Evolutionary conservation across 2,113 vertebrate species (phyloP).

Genomic region (Gila orcuttii): DNA sequence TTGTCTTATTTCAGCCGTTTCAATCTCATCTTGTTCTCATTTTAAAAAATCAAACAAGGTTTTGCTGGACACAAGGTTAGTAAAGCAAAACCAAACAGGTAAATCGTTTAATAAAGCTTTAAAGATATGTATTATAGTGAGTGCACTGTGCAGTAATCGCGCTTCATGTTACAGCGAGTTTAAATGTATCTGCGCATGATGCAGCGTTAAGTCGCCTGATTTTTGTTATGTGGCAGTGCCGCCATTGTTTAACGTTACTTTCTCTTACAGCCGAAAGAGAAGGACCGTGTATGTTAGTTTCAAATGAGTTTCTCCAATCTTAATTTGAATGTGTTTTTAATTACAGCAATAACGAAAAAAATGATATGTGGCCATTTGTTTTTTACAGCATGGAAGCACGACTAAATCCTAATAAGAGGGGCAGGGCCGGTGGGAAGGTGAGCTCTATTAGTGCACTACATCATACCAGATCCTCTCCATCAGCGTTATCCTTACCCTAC

Average conservation of each 20-base stretch:
- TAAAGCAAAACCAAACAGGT: not conserved
- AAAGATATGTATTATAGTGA: not conserved
- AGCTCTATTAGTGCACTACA: not conserved
- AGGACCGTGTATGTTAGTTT: not conserved
- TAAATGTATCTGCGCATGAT: slow-evolving; percentile 1
- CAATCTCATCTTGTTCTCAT: not conserved
- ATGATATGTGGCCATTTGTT: not conserved
- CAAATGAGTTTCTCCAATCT: not conserved
- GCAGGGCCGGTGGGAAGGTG: slow-evolving; percentile 61
- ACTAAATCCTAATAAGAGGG: slow-evolving; percentile 51
- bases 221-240: not conserved
- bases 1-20: too few relatives aligned
- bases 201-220: not conserved
- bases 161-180: not conserved
- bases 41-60: not conserved
- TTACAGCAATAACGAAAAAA: not conserved
- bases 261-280: not conserved
- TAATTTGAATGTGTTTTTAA: not conserved
- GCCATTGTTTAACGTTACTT: not conserved
- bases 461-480: not conserved
- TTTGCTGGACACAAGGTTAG: not conserved
- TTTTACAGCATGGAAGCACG: slow-evolving; percentile 45
- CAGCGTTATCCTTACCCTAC: not conserved
- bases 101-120: not conserved
- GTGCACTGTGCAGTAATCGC: not conserved